Conservation (phyloP, 1,140 invertebrate genomes). For the Drosophila sechellia region DNA sequence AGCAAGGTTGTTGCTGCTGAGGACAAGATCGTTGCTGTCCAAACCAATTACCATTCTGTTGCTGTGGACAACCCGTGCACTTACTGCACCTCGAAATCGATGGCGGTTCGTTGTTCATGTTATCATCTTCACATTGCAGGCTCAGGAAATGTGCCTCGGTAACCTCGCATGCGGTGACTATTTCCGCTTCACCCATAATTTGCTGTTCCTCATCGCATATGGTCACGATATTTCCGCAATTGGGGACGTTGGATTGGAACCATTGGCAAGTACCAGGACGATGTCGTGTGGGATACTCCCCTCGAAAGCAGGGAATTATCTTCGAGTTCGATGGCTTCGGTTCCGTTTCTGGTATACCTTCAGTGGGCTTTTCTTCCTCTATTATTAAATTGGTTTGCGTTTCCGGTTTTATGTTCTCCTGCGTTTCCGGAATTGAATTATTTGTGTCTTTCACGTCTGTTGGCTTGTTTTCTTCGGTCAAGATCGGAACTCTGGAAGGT, state of each 20-base stretch:
- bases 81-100: neutral
- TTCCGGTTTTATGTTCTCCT: neutral
- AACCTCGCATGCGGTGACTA: conserved; percentile 52
- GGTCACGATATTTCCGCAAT: conserved; percentile 5
- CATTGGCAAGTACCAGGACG: conserved; percentile 17
- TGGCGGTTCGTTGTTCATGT: neutral
- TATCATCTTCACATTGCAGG: conserved; percentile 4
- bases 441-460: neutral
- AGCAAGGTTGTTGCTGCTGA: neutral
- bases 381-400: neutral
- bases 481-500: neutral
- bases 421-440: neutral
- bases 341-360: neutral
- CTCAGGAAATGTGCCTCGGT: conserved; percentile 55
- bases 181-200: conserved; percentile 2
- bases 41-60: conserved; percentile 2
- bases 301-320: conserved; percentile 38
- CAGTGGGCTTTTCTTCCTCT: neutral
- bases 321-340: neutral
- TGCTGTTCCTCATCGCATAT: conserved; percentile 12
- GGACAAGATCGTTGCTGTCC: neutral
- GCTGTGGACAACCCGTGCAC: neutral
- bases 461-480: neutral
- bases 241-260: conserved; percentile 16
- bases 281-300: conserved; percentile 39